These are phyloP conservation scores for sheep (Ovis aries) DNA, from an alignment of 2,113 vertebrate species.

Conservation along the genomic window DNA sequence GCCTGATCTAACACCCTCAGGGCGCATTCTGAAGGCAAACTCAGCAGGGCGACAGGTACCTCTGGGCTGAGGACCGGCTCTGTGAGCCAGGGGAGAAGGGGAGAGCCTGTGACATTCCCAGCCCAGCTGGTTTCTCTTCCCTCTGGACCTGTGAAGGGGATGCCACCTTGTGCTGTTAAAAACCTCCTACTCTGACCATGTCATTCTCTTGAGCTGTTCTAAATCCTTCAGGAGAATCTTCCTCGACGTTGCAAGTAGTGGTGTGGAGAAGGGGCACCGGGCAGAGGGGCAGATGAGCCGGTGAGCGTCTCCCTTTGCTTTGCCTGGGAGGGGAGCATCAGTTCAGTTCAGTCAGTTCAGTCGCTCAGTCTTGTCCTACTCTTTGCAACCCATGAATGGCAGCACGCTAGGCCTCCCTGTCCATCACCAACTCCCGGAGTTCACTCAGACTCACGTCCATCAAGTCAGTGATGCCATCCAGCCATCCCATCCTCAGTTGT, in stretches of 20 bases:
- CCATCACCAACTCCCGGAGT: no score
- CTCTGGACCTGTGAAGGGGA: rapidly evolving
- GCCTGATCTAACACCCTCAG: background rate
- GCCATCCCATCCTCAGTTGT: rapidly evolving
- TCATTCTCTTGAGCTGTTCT: no score
- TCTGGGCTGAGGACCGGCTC: rapidly evolving
- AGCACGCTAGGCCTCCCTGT: no score
- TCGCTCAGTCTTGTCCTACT: no score
- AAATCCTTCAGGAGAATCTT: background rate
- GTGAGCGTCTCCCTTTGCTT: rapidly evolving
- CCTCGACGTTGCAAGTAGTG: rapidly evolving
- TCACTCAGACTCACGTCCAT: no score
- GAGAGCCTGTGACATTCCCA: rapidly evolving
- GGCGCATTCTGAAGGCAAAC: rapidly evolving
- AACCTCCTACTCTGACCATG: rapidly evolving
- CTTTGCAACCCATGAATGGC: rapidly evolving
- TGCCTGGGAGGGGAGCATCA: background rate
- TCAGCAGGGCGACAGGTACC: no score
- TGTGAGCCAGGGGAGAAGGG: background rate
- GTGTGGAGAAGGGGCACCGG: rapidly evolving
- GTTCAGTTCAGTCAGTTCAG: no score
- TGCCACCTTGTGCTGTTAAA: rapidly evolving
- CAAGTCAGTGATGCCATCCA: no score
- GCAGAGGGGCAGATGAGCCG: rapidly evolving
- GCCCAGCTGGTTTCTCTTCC: background rate